A percentile compares a stretch with the other conserved stretches of the same genome.
Conservation (phyloP, 2,113 vertebrate genomes). For the Redunca redunca region DNA sequence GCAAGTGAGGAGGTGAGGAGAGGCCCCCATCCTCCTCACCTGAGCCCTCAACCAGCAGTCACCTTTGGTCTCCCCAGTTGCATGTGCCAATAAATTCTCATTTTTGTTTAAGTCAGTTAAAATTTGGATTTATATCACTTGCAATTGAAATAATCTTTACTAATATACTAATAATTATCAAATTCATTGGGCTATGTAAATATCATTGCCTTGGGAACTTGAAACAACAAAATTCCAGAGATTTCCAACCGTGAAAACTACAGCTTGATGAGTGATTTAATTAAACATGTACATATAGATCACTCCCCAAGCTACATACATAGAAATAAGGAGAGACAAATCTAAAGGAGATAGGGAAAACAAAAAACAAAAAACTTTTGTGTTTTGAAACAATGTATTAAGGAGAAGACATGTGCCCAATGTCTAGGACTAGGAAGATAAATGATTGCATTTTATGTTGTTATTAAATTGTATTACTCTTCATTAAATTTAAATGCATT, state of each 20-base stretch:
- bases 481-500: conserved; percentile 74
- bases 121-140: conserved; percentile 44
- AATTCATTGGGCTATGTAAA: conserved; percentile 23
- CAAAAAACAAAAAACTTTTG: neutral
- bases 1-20: neutral
- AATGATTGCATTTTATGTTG: conserved; percentile 60
- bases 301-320: neutral
- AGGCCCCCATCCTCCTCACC: neutral
- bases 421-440: conserved; percentile 42
- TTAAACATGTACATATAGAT: neutral
- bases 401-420: conserved; percentile 34
- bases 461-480: conserved; percentile 69
- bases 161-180: conserved; percentile 53
- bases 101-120: conserved; percentile 1
- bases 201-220: neutral
- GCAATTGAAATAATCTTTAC: conserved; percentile 9
- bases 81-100: neutral
- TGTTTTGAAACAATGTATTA: conserved; percentile 16
- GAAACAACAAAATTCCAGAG: conserved; percentile 33
- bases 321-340: conserved; percentile 1
- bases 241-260: neutral
- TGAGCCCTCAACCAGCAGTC: neutral
- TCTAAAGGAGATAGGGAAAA: neutral
- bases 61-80: neutral
- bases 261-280: conserved; percentile 37